Evolutionary conservation across 2,888 invertebrate species (phyloP).

Genomic region (Dryomyza anilis): DNA sequence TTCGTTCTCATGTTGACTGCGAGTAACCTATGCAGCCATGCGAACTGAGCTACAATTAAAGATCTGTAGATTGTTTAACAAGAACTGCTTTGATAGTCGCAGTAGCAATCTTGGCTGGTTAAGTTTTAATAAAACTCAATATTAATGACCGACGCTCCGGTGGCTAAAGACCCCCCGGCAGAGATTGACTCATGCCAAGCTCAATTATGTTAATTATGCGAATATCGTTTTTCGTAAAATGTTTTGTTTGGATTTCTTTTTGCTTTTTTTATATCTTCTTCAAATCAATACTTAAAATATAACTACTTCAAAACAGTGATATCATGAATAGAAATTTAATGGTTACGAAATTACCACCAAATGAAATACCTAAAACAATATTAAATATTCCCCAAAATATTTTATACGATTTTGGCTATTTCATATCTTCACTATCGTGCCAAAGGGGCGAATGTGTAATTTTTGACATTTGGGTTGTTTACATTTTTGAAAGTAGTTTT

Average conservation of each 20-base stretch:
- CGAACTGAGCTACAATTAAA: constrained; percentile 3
- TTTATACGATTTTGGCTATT: no score
- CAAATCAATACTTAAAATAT: no score
- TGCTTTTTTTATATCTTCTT: no score
- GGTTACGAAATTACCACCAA: not conserved
- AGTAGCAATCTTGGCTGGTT: not conserved
- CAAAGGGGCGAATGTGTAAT: no score
- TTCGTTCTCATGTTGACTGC: constrained; percentile 10
- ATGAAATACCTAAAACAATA: no score
- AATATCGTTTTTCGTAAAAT: not conserved
- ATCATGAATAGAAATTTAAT: not conserved
- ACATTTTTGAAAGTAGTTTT: no score
- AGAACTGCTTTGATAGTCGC: not conserved
- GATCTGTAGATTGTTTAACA: not conserved
- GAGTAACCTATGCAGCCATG: constrained; percentile 33
- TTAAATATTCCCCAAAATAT: no score
- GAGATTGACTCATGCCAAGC: not conserved
- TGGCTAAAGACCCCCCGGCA: constrained; percentile 1
- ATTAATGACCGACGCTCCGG: not conserved
- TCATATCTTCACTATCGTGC: no score
- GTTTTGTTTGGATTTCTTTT: not conserved
- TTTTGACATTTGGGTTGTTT: no score
- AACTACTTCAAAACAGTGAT: no score
- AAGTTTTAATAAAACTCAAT: not conserved
- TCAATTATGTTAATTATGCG: not conserved